phyloP scores from a whole-genome alignment of 2,797 vertebrate species.

The Holocentrus rufus region DNA sequence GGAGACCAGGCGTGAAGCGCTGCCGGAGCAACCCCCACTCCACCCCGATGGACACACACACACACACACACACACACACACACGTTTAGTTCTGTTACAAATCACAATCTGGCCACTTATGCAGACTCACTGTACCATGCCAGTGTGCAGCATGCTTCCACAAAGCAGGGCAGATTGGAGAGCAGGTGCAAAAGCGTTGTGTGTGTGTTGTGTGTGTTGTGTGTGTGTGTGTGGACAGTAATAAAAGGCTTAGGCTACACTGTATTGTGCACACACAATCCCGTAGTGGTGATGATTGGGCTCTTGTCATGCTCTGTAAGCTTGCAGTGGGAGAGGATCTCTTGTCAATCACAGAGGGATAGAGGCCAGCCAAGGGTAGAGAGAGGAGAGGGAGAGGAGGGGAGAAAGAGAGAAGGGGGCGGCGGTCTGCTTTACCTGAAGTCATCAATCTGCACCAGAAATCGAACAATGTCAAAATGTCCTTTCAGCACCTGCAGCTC shows the following conservation, averaged over 20 bases:
- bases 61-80: conserved; percentile 54
- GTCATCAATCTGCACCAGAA: conserved; percentile 95
- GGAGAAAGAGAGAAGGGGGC: neutral
- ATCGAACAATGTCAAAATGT: conserved; percentile 97
- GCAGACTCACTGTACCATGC: conserved; percentile 69
- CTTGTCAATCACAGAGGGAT: conserved; percentile 79
- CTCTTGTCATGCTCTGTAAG: conserved; percentile 82
- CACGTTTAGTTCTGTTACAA: conserved; percentile 63
- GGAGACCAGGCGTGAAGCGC: conserved; percentile 88
- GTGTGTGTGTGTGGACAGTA: conserved; percentile 10
- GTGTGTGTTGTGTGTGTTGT: conserved; percentile 29
- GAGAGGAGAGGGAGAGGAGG: conserved; percentile 33
- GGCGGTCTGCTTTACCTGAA: conserved; percentile 87
- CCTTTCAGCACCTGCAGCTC: conserved; percentile 95
- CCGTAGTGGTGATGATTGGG: conserved; percentile 73
- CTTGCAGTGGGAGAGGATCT: conserved; percentile 80
- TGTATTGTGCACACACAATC: conserved; percentile 55
- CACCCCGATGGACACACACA: conserved; percentile 39
- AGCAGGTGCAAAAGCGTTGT: conserved; percentile 60
- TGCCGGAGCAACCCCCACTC: conserved; percentile 72
- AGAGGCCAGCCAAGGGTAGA: conserved; percentile 71
- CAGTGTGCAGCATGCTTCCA: conserved; percentile 56
- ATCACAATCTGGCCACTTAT: conserved; percentile 73
- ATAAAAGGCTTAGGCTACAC: conserved; percentile 54
- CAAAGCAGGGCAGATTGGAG: conserved; percentile 35